Base-by-base conservation (phyloP, 1,140 invertebrate genomes). In the Melitaea cinxia region DNA sequence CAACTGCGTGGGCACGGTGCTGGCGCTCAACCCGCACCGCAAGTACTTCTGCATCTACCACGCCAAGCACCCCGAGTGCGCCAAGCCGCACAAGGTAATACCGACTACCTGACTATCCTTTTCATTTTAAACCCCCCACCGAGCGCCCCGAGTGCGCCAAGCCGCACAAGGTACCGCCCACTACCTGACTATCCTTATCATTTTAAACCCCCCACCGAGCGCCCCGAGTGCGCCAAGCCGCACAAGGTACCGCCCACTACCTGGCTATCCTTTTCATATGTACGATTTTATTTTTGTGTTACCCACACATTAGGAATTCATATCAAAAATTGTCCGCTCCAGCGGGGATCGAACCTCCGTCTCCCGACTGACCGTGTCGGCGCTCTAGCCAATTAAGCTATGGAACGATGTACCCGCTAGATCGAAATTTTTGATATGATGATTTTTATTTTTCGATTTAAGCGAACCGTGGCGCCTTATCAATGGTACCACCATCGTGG, bases 1-100 rank as follows among this genome's bases (percentile, higher is more conserved):
- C 75, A 99, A 99, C 92, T 99, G 98, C 89, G 95, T 99, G 28
- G 99, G 99, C 4, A 99, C 99, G 17, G 98, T 99, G 26, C 90
- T 99, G 17, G 96, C 98, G 1, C 91, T 99, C 30, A 99, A 99
- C 91, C 98, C 98, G 3, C 96, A 98, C 88, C 93, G 98, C 50
- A 98, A 98, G 91, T 99, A 99, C 91, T 99, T 99, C 91, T 99
- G 97, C 84, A 98, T 99, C 92, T 99, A 99, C 91, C 98, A 99
- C 91, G 97, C 98, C 30, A 98, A 98, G 85, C 97, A 98, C 71
- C 93, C 92, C 0, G 92, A 93, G 80, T 84, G 88, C 45, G 79
- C 82, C 47, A 90, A 91, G 72, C 93, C 93, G 45, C 91, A 92
- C 4, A 94, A 93, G 88, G 93, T 94, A 21, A 53, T 1, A 23